phyloP scores from a whole-genome alignment of 2,888 invertebrate species.

The Papilio elwesi region DNA sequence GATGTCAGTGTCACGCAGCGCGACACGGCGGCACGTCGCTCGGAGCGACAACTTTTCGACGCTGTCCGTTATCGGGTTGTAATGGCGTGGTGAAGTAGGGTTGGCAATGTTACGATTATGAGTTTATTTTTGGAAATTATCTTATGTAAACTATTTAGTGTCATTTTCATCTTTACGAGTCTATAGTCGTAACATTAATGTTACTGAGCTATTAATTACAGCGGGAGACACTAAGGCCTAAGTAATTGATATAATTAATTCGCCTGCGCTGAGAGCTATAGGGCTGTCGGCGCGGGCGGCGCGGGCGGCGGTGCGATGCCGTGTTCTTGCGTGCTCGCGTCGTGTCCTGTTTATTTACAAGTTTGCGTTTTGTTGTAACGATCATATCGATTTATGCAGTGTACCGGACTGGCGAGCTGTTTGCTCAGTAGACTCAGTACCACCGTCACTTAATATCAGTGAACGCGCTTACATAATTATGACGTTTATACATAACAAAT shows the following conservation, averaged over 20 bases:
- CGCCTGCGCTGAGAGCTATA: constrained; percentile 16
- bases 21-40: constrained; percentile 55
- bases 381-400: constrained; percentile 52
- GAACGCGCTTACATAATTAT: neutral
- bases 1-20: constrained; percentile 58
- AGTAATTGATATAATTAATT: constrained; percentile 35
- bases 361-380: constrained; percentile 50
- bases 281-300: constrained; percentile 11
- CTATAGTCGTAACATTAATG: constrained; percentile 4
- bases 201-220: constrained; percentile 4
- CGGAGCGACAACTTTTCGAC: constrained; percentile 69
- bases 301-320: neutral
- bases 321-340: constrained; percentile 45
- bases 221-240: neutral
- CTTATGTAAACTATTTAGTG: neutral
- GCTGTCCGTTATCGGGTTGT: constrained; percentile 61
- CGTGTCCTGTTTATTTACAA: constrained; percentile 57
- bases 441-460: neutral
- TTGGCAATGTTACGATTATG: constrained; percentile 37
- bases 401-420: constrained; percentile 13
- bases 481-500: constrained; percentile 1
- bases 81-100: constrained; percentile 49
- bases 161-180: neutral
- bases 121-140: neutral
- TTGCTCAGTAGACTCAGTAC: neutral